Evolutionary conservation across 2,797 vertebrate species (phyloP), one percentile per base, ranked within the genome.

Genomic region (Telmatherina bonti): DNA sequence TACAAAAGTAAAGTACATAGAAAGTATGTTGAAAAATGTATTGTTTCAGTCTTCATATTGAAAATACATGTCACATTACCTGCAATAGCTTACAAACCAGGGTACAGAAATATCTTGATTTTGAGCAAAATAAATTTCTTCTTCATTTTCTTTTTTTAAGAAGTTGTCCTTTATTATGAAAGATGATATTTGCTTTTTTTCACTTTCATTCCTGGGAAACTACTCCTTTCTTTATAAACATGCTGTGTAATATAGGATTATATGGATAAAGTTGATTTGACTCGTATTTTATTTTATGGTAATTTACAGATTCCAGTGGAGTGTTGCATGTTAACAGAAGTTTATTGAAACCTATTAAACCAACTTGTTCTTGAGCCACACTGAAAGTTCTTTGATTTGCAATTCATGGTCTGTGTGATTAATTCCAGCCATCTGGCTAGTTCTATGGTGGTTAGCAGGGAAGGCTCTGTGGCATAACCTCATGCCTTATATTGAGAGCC

Each of bases 1-100:
- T 60, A 55, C 29, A 4, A 31, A 12, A 1, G 24, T 33, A 29
- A 51, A 64, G 43, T 63, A 68, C 4, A 3, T 62, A 74, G 70
- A 43, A 24, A 76, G 72, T 63, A 78, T 66, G 35, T 24, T 57
- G 52, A 76, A 38, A 36, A 62, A 31, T 79, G 33, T 62, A 62
- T 73, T 62, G 63, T 74, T 68, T 74, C 4, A 64, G 27, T 60
- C 49, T 74, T 27, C 26, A 11, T 26, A 36, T 29, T 2, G 1
- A 1, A 0, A 26, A 15, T n/a, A 41, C 24, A 36, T 24, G 13
- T 24, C 35, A 35, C 45, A 35, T 45, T 12, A 13, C 57, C 22
- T 15, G 41, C 29, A 22, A n/a, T 15, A 41, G 38, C 45, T 15
- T 27, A 11, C n/a, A 12, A 49, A 11, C 22, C 9, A 49, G n/a